These are phyloP conservation scores for Notodonta ziczac DNA, from an alignment of 2,888 invertebrate species.

Conservation along the genomic window DNA sequence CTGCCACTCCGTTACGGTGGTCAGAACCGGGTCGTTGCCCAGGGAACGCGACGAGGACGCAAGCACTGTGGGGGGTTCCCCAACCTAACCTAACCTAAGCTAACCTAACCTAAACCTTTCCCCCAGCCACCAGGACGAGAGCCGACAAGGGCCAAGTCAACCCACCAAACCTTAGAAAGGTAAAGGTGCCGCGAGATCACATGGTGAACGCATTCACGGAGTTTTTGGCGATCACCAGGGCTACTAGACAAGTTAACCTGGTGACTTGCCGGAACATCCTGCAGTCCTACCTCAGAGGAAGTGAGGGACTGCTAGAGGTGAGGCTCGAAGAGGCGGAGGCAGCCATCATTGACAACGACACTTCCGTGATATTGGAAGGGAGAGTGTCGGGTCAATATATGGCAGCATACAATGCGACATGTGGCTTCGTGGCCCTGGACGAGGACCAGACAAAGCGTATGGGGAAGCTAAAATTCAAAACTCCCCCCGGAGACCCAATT, in stretches of 20 bases:
- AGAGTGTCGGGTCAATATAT: constrained; percentile 14
- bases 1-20: too few species aligned
- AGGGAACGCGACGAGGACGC: too few species aligned
- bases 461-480: constrained; percentile 10
- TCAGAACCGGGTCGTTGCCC: too few species aligned
- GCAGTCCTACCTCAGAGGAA: not conserved
- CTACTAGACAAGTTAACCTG: not conserved
- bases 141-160: constrained; percentile 17
- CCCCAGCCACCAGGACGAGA: constrained; percentile 10
- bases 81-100: too few species aligned
- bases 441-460: constrained; percentile 3
- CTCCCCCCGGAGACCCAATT: constrained; percentile 12
- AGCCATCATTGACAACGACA: constrained; percentile 18
- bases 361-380: constrained; percentile 13
- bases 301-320: constrained; percentile 2
- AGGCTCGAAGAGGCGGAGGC: constrained; percentile 21
- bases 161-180: constrained; percentile 5
- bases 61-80: too few species aligned
- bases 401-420: constrained; percentile 15
- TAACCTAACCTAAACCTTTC: too few species aligned
- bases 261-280: not conserved
- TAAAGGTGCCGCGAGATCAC: constrained; percentile 9
- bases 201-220: constrained; percentile 15
- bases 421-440: constrained; percentile 11
- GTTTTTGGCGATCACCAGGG: not conserved